These are phyloP conservation scores for Archegozetes longisetosus DNA, from an alignment of 1,140 invertebrate genomes.

Conservation along the genomic window DNA sequence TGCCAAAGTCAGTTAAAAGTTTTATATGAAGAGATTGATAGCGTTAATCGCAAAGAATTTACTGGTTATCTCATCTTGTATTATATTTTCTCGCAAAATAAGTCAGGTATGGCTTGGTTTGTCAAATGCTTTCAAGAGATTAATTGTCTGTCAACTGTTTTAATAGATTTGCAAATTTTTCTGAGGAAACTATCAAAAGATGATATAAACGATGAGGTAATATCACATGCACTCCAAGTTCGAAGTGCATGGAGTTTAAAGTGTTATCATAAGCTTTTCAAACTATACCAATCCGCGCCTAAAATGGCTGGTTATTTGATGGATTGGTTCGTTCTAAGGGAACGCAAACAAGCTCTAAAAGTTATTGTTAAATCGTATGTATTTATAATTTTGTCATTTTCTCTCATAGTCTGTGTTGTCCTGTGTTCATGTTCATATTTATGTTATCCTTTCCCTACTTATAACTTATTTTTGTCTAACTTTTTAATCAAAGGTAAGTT, in stretches of 20 bases:
- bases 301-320: conserved; percentile 91
- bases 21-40: conserved; percentile 58
- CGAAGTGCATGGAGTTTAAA: conserved; percentile 74
- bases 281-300: conserved; percentile 66
- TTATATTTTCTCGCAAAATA: conserved; percentile 92
- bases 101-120: conserved; percentile 51
- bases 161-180: conserved; percentile 78
- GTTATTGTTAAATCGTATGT: conserved; percentile 82
- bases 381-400: conserved; percentile 2
- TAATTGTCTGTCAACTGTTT: conserved; percentile 23
- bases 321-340: conserved; percentile 89
- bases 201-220: conserved; percentile 65
- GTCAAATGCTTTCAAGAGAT: conserved; percentile 10
- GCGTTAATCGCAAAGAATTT: conserved; percentile 69
- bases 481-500: conserved; percentile 1
- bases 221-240: conserved; percentile 68
- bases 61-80: conserved; percentile 87
- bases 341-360: conserved; percentile 75
- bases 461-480: not conserved
- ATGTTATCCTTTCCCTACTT: not conserved
- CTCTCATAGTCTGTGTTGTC: not conserved
- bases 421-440: not conserved
- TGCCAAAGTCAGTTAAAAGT: conserved; percentile 93
- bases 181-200: conserved; percentile 55
- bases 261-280: conserved; percentile 83